A percentile compares a stretch with the other conserved stretches of the same genome.
These are phyloP conservation scores for Hydrolagus affinis DNA, from an alignment of 2,113 vertebrate species.

Conservation along the genomic window DNA sequence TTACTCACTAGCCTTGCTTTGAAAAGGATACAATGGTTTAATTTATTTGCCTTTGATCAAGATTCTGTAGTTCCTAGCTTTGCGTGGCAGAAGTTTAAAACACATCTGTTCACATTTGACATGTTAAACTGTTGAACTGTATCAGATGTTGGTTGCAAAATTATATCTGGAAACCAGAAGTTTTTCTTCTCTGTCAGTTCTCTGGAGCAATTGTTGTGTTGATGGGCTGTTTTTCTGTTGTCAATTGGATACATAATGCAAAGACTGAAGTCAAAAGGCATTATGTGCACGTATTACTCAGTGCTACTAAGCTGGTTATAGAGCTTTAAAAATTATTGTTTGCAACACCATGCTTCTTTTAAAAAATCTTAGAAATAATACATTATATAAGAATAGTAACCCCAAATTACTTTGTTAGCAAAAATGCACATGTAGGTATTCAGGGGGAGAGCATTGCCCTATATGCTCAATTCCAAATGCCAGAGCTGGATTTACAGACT, in stretches of 20 bases:
- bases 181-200: constrained; percentile 2
- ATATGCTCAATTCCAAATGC: no score
- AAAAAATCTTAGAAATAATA: background rate
- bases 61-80: background rate
- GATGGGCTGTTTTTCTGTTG: constrained; percentile 8
- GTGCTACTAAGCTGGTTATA: no score
- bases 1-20: background rate
- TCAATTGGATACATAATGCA: constrained; percentile 5
- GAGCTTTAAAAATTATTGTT: no score
- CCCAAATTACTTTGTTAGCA: no score
- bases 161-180: constrained; percentile 8
- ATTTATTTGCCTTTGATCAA: constrained; percentile 12
- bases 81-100: background rate
- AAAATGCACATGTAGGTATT: no score
- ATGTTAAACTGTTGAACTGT: background rate
- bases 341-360: constrained; percentile 21
- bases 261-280: constrained; percentile 1
- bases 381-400: background rate
- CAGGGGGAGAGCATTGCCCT: no score
- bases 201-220: constrained; percentile 11
- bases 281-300: background rate
- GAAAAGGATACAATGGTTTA: background rate
- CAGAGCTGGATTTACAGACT: background rate
- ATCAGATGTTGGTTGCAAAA: background rate
- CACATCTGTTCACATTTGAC: constrained; percentile 10